phyloP scores from a whole-genome alignment of 2,888 invertebrate genomes.

The Rhamphomyia laevipes region DNA sequence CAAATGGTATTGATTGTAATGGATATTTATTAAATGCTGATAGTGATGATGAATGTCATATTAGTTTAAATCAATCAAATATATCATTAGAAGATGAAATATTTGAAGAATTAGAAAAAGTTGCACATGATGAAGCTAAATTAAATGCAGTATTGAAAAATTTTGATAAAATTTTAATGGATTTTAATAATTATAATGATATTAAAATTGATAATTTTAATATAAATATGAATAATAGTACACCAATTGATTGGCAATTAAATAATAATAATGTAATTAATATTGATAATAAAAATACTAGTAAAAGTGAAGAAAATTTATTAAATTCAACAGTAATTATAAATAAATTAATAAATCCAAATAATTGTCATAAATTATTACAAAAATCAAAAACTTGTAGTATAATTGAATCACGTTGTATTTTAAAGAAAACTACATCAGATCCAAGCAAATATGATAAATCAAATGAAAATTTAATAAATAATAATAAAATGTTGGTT shows the following conservation, averaged over 20 bases:
- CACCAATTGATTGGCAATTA: background rate
- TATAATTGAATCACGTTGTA: constrained; percentile 56
- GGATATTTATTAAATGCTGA: constrained; percentile 18
- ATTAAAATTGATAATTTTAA: background rate
- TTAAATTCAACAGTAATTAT: background rate
- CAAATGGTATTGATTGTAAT: constrained; percentile 15
- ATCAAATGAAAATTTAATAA: constrained; percentile 1
- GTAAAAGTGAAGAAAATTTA: background rate
- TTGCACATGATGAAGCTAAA: constrained; percentile 37
- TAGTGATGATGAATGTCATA: constrained; percentile 30
- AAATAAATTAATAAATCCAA: background rate
- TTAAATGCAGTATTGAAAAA: constrained; percentile 41
- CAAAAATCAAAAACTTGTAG: constrained; percentile 60
- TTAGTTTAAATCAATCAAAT: constrained; percentile 29
- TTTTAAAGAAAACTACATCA: constrained; percentile 43
- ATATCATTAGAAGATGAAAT: constrained; percentile 36
- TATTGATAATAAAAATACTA: background rate
- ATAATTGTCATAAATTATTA: constrained; percentile 26
- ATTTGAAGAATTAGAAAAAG: constrained; percentile 37
- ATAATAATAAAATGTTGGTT: constrained; percentile 35
- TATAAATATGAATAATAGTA: background rate
- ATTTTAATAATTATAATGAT: constrained; percentile 26
- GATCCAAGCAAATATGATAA: constrained; percentile 28
- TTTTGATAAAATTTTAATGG: constrained; percentile 43
- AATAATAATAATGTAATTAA: background rate